Evolutionary conservation across 2,888 invertebrate genomes (phyloP).

Genomic region (Athetis lepigone): DNA sequence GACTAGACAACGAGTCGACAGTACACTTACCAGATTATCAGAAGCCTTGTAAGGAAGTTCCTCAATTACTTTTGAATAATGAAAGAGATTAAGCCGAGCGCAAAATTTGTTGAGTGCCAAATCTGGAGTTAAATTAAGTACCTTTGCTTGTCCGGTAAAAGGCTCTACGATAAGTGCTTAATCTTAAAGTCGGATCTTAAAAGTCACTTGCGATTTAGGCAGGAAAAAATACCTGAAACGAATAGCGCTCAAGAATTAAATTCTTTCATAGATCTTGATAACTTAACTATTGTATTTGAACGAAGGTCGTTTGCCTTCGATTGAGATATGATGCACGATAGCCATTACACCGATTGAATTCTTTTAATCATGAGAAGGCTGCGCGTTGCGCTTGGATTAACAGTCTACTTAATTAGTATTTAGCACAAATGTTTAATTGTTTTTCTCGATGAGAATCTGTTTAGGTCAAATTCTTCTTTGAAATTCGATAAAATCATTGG

Average conservation of each 20-base stretch:
- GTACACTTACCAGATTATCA: background rate
- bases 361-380: constrained; percentile 39
- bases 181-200: constrained; percentile 40
- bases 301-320: constrained; percentile 59
- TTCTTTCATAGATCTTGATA: constrained; percentile 40
- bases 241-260: constrained; percentile 20
- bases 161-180: constrained; percentile 24
- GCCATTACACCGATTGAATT: constrained; percentile 56
- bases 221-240: constrained; percentile 12
- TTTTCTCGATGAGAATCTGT: no score
- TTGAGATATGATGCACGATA: constrained; percentile 58
- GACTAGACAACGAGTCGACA: constrained; percentile 11
- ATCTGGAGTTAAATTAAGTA: constrained; percentile 36
- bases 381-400: constrained; percentile 25
- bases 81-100: constrained; percentile 17
- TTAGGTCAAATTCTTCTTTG: no score
- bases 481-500: no score
- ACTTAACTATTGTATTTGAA: constrained; percentile 54
- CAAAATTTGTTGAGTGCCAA: constrained; percentile 24
- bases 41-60: background rate
- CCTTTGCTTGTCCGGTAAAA: constrained; percentile 17
- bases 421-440: constrained; percentile 6
- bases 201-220: constrained; percentile 19
- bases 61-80: constrained; percentile 27
- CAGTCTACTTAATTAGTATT: constrained; percentile 28